Base-by-base conservation (phyloP, 2,113 vertebrate species). In the Oncorhynchus keta region DNA sequence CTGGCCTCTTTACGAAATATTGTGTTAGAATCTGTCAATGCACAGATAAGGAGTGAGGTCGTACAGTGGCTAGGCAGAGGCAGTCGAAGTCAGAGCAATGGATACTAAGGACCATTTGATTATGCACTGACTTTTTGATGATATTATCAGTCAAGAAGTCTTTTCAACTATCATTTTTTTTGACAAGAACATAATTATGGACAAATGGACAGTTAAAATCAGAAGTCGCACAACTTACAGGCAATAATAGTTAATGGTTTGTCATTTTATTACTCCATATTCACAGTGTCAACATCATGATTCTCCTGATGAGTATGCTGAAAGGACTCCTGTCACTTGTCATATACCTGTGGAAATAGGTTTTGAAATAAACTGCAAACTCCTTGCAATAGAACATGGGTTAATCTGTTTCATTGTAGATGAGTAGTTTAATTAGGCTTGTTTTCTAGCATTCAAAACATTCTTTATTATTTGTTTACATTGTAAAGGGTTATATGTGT, bases 391-490 rank as follows among this genome's bases (percentile, higher is more conserved):
- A 45, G 39, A 45, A 45, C 51, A 39, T 87, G 81, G 82, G 13
- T 62, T n/a, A 62, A 22, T 16, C 13, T 64, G 39, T 76, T 67
- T 79, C 3, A 55, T 82, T 77, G 78, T 83, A 75, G 72, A 79
- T 87, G 79, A 80, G 82, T 87, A 81, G 16, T 55, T 55, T 55
- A 55, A 83, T 79, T 83, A 55, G 9, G 81, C 81, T 90, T 83
- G 85, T 88, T 90, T 90, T 90, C 79, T 89, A 88, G 84, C 83
- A 81, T 86, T 89, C 68, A 81, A 78, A 11, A 82, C 76, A 72
- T 85, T 81, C 92, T 74, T 88, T 81, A 89, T 83, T 92, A 90
- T 86, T 88, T 93, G 92, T 94, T 94, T 94, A 94, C 91, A 93
- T 90, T 91, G 91, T 92, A 92, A 92, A 89, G 87, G 90, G 84